phyloP scores from a whole-genome alignment of 2,888 invertebrate species.

The Penaeus monodon region DNA sequence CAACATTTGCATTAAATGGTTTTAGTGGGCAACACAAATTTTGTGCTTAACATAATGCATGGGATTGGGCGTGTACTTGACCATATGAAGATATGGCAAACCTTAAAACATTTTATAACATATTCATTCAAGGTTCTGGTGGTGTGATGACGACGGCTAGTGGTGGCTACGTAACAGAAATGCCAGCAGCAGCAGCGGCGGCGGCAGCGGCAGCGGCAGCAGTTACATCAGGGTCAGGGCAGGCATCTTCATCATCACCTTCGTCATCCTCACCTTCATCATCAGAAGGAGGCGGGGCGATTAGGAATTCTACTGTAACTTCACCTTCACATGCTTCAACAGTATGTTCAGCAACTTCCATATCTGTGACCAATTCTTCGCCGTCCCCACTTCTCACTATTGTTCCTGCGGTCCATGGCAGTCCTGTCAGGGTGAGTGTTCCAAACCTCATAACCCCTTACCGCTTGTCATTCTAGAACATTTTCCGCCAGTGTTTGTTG shows the following conservation, averaged over 20 bases:
- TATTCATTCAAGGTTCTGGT: slow-evolving; percentile 30
- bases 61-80: not conserved
- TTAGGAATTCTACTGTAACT: not conserved
- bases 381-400: slow-evolving; percentile 43
- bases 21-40: not conserved
- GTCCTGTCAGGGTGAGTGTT: slow-evolving; percentile 26
- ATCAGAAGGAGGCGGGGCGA: not conserved
- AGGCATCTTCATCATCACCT: not conserved
- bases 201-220: slow-evolving; percentile 28
- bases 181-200: slow-evolving; percentile 34
- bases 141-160: slow-evolving; percentile 48
- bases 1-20: too few species aligned
- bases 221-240: not conserved
- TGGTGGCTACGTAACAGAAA: slow-evolving; percentile 40
- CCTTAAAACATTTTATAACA: too few species aligned
- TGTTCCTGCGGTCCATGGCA: slow-evolving; percentile 27
- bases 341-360: slow-evolving; percentile 21
- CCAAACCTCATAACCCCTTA: not conserved
- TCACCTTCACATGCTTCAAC: not conserved
- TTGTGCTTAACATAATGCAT: not conserved
- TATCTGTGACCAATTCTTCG: slow-evolving; percentile 26
- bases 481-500: not conserved
- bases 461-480: too few species aligned
- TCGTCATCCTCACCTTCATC: slow-evolving; percentile 20
- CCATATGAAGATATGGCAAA: not conserved